Evolutionary conservation across 2,113 vertebrate genomes (phyloP), one percentile per base, ranked within the genome.

Genomic region (Microcebus tavaratra): DNA sequence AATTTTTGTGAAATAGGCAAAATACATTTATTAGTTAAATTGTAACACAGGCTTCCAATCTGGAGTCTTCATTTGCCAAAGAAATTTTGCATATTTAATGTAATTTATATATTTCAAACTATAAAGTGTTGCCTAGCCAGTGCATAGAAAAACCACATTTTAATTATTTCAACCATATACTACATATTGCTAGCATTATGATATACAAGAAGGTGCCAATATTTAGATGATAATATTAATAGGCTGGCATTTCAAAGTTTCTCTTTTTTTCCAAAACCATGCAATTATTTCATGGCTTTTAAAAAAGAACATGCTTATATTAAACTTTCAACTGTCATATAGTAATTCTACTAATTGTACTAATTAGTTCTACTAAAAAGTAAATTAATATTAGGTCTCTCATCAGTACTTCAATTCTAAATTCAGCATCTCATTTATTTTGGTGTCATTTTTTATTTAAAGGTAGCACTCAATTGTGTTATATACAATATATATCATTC

Each of bases 61-160:
- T 95, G 50, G 65, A 79, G 17, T 95, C 18, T 93, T 95, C 48
- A 81, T n/a, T 92, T 85, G 63, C 86, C 94, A 94, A 23, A 92
- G 18, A 86, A 94, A 95, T 45, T 95, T 59, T 92, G 34, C 34
- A 88, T 42, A 59, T 21, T 81, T 25, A 87, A 82, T 65, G 18
- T 89, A 87, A 98, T 85, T 95, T 90, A n/a, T 67, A 78, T 80
- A 97, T 94, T 90, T 92, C 34, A 94, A 96, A 84, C 20, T 85
- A 91, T 27, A 83, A 86, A 70, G 48, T 50, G n/a, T 67, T 95
- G 10, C 17, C 20, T 61, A 89, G 18, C 53, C 68, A 73, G 31
- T 91, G 27, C 9, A 79, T 15, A 80, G 50, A 75, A 90, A 91
- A 57, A 80, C n/a, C n/a, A 89, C 17, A 93, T 86, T 87, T 97